These are phyloP conservation scores for Drosophila picticornis DNA, from an alignment of 2,888 invertebrate genomes.

Conservation along the genomic window DNA sequence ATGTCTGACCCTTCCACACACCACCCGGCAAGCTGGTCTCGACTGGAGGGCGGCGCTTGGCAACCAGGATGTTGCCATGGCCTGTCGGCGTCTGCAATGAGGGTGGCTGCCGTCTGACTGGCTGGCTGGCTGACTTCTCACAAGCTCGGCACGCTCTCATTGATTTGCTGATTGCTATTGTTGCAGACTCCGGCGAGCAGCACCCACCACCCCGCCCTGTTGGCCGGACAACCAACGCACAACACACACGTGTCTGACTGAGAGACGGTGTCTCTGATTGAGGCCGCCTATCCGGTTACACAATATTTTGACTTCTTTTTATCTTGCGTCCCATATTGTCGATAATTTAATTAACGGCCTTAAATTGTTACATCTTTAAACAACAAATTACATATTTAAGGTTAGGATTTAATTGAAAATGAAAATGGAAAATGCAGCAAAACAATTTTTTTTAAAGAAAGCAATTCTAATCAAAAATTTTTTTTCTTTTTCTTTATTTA, in stretches of 20 bases:
- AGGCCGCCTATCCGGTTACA: conserved; percentile 77
- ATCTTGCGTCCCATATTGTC: conserved; percentile 46
- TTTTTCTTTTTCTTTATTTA: not conserved
- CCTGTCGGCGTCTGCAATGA: conserved; percentile 5
- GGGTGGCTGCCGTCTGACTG: conserved; percentile 76
- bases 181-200: conserved; percentile 48
- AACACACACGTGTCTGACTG: conserved; percentile 60
- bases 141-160: conserved; percentile 30
- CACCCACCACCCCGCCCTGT: conserved; percentile 44
- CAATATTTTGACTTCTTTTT: conserved; percentile 82
- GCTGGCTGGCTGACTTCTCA: conserved; percentile 56
- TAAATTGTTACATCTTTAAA: conserved; percentile 35
- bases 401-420: not conserved
- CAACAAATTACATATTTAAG: not conserved
- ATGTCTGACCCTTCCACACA: conserved; percentile 28
- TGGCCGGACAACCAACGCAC: conserved; percentile 37
- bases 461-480: not conserved
- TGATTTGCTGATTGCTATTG: conserved; percentile 72
- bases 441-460: not conserved
- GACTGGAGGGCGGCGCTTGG: conserved; percentile 59
- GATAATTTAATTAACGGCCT: conserved; percentile 69
- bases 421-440: not conserved
- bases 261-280: conserved; percentile 53
- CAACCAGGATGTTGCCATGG: conserved; percentile 51
- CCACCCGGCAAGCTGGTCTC: conserved; percentile 49